These are phyloP conservation scores for Metellina segmentata DNA, from an alignment of 2,888 invertebrate species.

Conservation along the genomic window DNA sequence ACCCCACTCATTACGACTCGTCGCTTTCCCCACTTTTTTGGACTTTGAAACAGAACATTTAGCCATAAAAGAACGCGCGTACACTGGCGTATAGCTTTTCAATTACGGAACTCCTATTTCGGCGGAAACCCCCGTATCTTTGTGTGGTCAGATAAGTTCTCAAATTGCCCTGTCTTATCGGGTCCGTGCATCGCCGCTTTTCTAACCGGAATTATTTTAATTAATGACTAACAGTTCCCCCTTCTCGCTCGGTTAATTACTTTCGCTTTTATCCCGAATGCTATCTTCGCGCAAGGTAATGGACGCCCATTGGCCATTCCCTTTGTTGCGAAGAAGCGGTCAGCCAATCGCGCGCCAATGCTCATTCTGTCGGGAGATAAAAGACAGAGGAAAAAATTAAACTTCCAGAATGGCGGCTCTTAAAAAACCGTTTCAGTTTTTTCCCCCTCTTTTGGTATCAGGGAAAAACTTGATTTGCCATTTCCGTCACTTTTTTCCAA, in stretches of 20 bases:
- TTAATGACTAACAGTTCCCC: constrained; percentile 75
- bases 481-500: constrained; percentile 68
- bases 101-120: constrained; percentile 72
- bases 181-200: constrained; percentile 59
- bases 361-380: constrained; percentile 25
- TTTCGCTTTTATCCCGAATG: constrained; percentile 49
- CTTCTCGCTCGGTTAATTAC: constrained; percentile 64
- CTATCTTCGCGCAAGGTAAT: constrained; percentile 65
- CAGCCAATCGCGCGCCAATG: constrained; percentile 49
- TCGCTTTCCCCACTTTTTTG: constrained; percentile 23
- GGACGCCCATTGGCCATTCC: constrained; percentile 33
- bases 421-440: constrained; percentile 48
- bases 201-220: constrained; percentile 72
- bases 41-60: constrained; percentile 47
- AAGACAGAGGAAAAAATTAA: constrained; percentile 41
- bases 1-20: not conserved
- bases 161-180: constrained; percentile 70
- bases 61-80: constrained; percentile 56
- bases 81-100: constrained; percentile 68
- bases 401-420: constrained; percentile 28
- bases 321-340: constrained; percentile 49
- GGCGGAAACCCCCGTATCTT: constrained; percentile 64
- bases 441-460: constrained; percentile 44
- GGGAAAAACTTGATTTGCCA: constrained; percentile 74
- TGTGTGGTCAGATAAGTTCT: constrained; percentile 73